Evolutionary conservation across 2,888 invertebrate genomes (phyloP), one percentile per base, ranked within the genome.

Genomic region (Omphaloscelis lunosa): DNA sequence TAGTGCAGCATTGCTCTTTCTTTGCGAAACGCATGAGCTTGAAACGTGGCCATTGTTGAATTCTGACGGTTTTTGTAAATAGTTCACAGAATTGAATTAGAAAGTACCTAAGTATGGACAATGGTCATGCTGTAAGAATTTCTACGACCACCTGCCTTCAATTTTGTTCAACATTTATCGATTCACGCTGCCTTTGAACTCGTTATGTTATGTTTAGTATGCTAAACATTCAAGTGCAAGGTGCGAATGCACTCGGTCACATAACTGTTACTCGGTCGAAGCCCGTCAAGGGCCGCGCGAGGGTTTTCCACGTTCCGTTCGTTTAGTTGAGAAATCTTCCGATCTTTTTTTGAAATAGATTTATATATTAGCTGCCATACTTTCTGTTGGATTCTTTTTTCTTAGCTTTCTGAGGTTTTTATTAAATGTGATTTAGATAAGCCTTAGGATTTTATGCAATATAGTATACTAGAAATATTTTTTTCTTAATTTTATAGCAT

Each of bases 251-350:
- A 81, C 81, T 84, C 77, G 88, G 87, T 82, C 87, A 76, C 12
- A 41, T 83, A 90, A 90, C 90, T 75, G 90, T 88, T 82, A 75
- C 82, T 85, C 70, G 73, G 82, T 59, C 68, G 86, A 84, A 83
- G 83, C 77, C 84, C 66, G 63, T n/a, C 70, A 77, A 79, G 75
- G 73, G 75, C 83, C 76, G 75, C 45, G 53, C 65, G 78, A 71
- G 48, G 17, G 45, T 53, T 68, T 82, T 75, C 86, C 84, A 75
- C 51, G 20, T 20, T 51, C 51, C 20, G 20, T 20, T 51, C 7
- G 7, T 20, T 7, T 7, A 20, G 20, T 51, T 51, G 7, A 20
- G 20, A 20, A 51, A 20, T 20, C 20, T 51, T 51, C 51, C 20
- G 20, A 20, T 51, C 20, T 51, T 20, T 20, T 51, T 51, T 51